These are phyloP conservation scores for Ispidina picta DNA, from an alignment of 2,797 vertebrate species.

Conservation along the genomic window DNA sequence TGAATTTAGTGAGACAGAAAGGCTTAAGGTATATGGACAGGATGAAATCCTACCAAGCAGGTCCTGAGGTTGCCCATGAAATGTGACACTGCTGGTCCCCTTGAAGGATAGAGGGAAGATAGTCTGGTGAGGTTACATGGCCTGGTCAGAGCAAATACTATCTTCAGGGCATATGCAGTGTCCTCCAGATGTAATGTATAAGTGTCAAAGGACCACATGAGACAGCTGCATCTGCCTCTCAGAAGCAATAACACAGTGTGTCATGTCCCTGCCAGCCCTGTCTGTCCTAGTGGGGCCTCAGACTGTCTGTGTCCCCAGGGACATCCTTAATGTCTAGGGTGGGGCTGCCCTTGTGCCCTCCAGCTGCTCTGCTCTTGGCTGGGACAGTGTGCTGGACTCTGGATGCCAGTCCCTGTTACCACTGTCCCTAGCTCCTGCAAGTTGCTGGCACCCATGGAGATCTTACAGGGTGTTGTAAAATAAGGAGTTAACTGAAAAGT, in stretches of 20 bases:
- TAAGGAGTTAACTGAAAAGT: not conserved
- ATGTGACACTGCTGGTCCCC: not conserved
- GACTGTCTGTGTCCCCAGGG: not conserved
- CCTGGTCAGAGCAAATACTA: not conserved
- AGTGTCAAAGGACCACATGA: not conserved
- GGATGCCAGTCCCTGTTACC: not conserved
- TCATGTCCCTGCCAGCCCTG: not conserved
- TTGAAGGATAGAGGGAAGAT: not conserved
- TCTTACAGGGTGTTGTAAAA: not conserved
- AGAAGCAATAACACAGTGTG: not conserved
- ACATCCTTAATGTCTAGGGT: not conserved
- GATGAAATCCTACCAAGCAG: too few relatives aligned
- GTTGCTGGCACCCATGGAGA: not conserved
- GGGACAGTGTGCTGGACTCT: too few relatives aligned
- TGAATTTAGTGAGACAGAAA: not conserved
- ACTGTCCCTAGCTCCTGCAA: accelerated
- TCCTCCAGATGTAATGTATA: not conserved
- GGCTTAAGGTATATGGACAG: not conserved
- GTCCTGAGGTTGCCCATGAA: not conserved
- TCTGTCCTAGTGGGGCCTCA: not conserved
- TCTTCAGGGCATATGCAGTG: not conserved
- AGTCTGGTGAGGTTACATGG: not conserved
- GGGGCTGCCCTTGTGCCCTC: not conserved
- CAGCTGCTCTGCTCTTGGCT: too few relatives aligned
- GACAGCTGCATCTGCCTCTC: not conserved